These are phyloP conservation scores for Lepidochitona cinerea DNA, from an alignment of 2,888 invertebrate genomes.

Conservation along the genomic window DNA sequence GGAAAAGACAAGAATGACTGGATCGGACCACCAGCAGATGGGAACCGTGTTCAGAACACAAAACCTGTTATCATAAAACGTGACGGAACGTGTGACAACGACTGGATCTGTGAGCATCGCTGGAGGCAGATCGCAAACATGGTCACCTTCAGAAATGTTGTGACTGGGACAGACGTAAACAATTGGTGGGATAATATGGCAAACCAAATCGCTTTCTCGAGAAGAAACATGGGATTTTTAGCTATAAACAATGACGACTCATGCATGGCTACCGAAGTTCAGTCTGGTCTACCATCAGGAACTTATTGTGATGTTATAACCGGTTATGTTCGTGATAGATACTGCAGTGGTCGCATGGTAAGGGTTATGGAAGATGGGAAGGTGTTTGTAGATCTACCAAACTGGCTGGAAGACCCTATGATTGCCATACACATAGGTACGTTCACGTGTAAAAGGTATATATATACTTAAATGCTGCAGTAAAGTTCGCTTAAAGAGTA, in stretches of 20 bases:
- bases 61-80: not conserved
- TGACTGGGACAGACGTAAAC: slow-evolving; percentile 65
- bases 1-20: slow-evolving; percentile 3
- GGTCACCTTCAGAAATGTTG: slow-evolving; percentile 51
- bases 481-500: too few species aligned
- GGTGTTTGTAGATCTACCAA: slow-evolving; percentile 75
- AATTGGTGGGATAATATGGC: slow-evolving; percentile 84
- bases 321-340: slow-evolving; percentile 73
- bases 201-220: slow-evolving; percentile 87
- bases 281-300: slow-evolving; percentile 78
- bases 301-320: slow-evolving; percentile 89
- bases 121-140: slow-evolving; percentile 38
- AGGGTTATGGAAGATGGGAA: slow-evolving; percentile 76
- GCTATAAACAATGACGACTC: slow-evolving; percentile 80
- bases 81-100: not conserved
- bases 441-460: too few species aligned
- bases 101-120: not conserved
- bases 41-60: not conserved
- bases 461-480: too few species aligned
- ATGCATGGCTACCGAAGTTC: slow-evolving; percentile 54
- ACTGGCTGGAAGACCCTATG: slow-evolving; percentile 77
- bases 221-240: slow-evolving; percentile 78
- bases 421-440: slow-evolving; percentile 78
- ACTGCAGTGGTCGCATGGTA: slow-evolving; percentile 79
- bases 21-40: not conserved